Percentiles rank a stretch among this genome's conserved stretches.
Evolutionary conservation across 2,888 invertebrate species (phyloP).

Genomic region (Sepiola atlantica): DNA sequence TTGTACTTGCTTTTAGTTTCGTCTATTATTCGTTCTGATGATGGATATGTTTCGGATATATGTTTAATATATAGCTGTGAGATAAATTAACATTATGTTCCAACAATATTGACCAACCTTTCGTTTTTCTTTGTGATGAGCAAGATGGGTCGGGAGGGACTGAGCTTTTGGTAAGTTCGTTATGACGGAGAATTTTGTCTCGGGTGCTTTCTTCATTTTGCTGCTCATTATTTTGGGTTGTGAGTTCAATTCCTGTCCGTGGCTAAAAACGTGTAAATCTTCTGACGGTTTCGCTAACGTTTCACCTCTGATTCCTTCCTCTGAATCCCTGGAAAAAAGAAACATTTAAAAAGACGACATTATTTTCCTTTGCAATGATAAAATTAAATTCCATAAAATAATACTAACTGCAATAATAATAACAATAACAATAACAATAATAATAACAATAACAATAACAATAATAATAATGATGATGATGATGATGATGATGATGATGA

Average conservation of each 20-base stretch:
- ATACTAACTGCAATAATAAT: no score
- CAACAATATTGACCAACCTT: background rate
- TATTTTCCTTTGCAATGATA: conserved; percentile 8
- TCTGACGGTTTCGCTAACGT: background rate
- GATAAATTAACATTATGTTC: no score
- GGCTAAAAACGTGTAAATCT: background rate
- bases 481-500: background rate
- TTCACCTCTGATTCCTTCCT: conserved; percentile 33
- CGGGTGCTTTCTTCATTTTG: conserved; percentile 50
- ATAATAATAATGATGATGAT: background rate
- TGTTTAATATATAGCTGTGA: no score
- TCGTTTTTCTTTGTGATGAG: conserved; percentile 40
- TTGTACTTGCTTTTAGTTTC: no score
- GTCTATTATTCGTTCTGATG: no score
- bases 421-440: no score
- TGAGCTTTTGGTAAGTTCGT: conserved; percentile 68
- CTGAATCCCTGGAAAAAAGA: conserved; percentile 37
- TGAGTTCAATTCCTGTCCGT: background rate
- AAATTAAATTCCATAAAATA: no score
- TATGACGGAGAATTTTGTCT: conserved; percentile 59
- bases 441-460: background rate
- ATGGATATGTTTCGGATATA: no score
- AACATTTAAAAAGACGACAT: conserved; percentile 47
- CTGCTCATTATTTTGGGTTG: background rate
- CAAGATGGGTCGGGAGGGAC: conserved; percentile 62